phyloP scores from a whole-genome alignment of 1,140 invertebrate genomes.

The Holotrichia oblita region DNA sequence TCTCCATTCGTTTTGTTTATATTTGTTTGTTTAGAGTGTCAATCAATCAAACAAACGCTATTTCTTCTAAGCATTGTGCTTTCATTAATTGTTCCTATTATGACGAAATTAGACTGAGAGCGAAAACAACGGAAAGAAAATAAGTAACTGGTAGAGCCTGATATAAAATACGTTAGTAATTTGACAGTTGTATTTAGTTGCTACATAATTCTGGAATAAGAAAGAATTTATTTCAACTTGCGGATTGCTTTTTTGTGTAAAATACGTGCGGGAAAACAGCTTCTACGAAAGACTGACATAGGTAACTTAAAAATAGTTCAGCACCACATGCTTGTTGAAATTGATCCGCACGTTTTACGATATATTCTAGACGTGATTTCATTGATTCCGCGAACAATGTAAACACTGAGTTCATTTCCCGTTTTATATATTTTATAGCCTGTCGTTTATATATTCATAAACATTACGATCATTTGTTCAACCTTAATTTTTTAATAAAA shows the following conservation, averaged over 20 bases:
- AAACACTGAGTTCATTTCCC: conserved; percentile 25
- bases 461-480: conserved; percentile 14
- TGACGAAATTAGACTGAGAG: no score
- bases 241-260: neutral
- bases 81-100: no score
- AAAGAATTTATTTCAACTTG: no score
- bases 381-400: conserved; percentile 21
- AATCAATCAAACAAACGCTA: no score
- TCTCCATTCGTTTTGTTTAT: no score
- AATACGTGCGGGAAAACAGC: neutral
- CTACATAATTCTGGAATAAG: no score
- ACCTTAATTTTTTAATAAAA: neutral
- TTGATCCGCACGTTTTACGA: neutral
- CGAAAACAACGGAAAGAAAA: no score
- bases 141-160: no score
- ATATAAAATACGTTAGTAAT: no score
- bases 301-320: conserved; percentile 2
- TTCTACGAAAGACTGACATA: neutral
- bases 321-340: neutral
- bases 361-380: neutral
- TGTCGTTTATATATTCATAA: conserved; percentile 3
- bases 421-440: conserved; percentile 10
- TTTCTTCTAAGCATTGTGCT: no score
- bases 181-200: no score
- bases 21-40: no score